Conservation (phyloP, 30 jellyfish, hydroid and myxozoan genomes). For the Chrysaora quinquecirrha region DNA sequence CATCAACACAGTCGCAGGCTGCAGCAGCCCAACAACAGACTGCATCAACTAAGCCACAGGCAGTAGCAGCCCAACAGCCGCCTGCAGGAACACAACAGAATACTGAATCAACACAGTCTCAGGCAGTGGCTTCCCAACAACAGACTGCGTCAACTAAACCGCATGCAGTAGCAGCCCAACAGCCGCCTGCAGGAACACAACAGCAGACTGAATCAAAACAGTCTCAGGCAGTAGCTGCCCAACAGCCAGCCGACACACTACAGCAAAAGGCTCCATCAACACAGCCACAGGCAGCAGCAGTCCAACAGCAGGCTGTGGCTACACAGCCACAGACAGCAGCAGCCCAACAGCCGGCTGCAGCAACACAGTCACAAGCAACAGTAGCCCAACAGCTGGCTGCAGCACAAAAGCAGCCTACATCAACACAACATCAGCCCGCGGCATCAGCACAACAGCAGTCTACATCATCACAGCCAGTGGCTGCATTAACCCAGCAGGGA, state of each 20-base stretch:
- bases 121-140: slow-evolving; percentile 9
- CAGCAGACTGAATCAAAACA: neutral
- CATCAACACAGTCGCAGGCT: neutral
- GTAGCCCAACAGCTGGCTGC: neutral
- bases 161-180: slow-evolving; percentile 3
- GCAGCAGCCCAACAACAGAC: slow-evolving; percentile 15
- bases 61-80: slow-evolving; percentile 16
- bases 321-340: slow-evolving; percentile 10
- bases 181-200: neutral
- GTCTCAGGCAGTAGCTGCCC: neutral
- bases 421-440: slow-evolving; percentile 2
- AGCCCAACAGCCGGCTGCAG: neutral
- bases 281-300: neutral
- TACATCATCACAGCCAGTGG: neutral
- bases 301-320: slow-evolving; percentile 9
- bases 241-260: neutral
- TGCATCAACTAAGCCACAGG: neutral
- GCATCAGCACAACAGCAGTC: slow-evolving; percentile 15
- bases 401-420: neutral
- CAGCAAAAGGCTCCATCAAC: neutral
- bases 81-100: neutral
- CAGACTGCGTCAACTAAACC: neutral
- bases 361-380: neutral
- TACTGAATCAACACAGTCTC: neutral
- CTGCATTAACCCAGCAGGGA: neutral